Evolutionary conservation across 1,140 invertebrate species (phyloP), one percentile per base, ranked within the genome.

Genomic region (Scaptomyza pallida): DNA sequence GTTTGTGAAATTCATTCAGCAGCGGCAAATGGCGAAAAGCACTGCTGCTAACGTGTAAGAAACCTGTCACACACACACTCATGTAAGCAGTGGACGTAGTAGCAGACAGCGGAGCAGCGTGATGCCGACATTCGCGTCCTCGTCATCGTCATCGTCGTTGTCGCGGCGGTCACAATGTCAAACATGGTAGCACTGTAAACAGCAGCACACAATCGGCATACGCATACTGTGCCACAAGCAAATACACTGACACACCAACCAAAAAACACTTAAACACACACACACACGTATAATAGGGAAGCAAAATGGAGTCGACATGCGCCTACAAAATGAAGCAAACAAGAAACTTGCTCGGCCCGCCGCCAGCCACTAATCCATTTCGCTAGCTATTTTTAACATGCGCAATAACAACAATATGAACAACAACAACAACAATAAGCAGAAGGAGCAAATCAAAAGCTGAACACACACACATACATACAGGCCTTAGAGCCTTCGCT

Each of bases 351-450:
- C 52, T 16, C 37, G 26, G 45, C 40, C n/a, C n/a, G 15, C 30
- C 12, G 50, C 59, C 41, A 50, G 61, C 30, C 43, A 86, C 73
- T 85, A 85, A 81, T 85, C 80, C 80, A 85, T 85, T 81, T 76
- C 81, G 69, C 73, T 68, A 73, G 80, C 81, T 85, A 86, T 85
- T 85, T 85, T 85, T 86, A 85, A 86, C 81, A 86, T 70, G 81
- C 62, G 69, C 56, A 70, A 74, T 62, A 78, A 74, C 63, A 78
- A 69, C 41, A 60, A n/a, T n/a, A n/a, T n/a, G n/a, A n/a, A n/a
- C n/a, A n/a, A n/a, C n/a, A n/a, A n/a, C n/a, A n/a, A n/a, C n/a
- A n/a, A n/a, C n/a, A n/a, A n/a, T n/a, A n/a, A n/a, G n/a, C n/a
- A n/a, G n/a, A n/a, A n/a, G n/a, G n/a, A n/a, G n/a, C n/a, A 83